Evolutionary conservation across 2,888 invertebrate species (phyloP).

Genomic region (Eutolmus rufibarbis): DNA sequence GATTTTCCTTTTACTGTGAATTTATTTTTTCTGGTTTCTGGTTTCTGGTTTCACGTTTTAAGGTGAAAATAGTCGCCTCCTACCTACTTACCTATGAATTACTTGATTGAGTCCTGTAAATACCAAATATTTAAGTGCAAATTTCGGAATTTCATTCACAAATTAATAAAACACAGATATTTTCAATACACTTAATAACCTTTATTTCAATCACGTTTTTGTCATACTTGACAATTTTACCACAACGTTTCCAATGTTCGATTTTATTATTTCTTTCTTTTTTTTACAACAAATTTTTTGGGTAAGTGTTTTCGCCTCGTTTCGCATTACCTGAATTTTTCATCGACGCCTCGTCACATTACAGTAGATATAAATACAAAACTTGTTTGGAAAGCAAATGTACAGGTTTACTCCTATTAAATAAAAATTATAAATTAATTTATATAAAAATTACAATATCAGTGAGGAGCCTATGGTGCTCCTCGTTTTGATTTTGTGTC

Average conservation of each 20-base stretch:
- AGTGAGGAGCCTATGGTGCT: not conserved
- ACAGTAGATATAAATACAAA: conserved; percentile 27
- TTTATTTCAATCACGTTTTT: conserved; percentile 40
- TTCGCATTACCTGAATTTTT: not conserved
- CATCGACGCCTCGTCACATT: not conserved
- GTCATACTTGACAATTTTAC: not conserved
- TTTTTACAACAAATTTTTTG: conserved; percentile 25
- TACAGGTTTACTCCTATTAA: conserved; percentile 6
- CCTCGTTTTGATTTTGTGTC: not conserved
- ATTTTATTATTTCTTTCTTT: not conserved
- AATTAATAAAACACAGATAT: not conserved
- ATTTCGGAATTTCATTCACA: not conserved
- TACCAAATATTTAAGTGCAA: too few relatives aligned
- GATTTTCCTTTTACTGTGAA: too few relatives aligned
- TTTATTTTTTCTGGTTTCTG: too few relatives aligned
- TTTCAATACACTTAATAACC: conserved; percentile 37
- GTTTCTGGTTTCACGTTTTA: too few relatives aligned
- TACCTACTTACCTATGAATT: too few relatives aligned
- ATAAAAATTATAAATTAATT: conserved; percentile 27
- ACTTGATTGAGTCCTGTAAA: too few relatives aligned
- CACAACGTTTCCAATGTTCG: not conserved
- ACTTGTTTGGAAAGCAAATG: conserved; percentile 33
- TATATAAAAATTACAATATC: conserved; percentile 25
- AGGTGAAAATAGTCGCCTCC: too few relatives aligned
- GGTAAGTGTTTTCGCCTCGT: not conserved